Base-by-base conservation (phyloP, 2,113 vertebrate species). In the Oncorhynchus nerka region DNA sequence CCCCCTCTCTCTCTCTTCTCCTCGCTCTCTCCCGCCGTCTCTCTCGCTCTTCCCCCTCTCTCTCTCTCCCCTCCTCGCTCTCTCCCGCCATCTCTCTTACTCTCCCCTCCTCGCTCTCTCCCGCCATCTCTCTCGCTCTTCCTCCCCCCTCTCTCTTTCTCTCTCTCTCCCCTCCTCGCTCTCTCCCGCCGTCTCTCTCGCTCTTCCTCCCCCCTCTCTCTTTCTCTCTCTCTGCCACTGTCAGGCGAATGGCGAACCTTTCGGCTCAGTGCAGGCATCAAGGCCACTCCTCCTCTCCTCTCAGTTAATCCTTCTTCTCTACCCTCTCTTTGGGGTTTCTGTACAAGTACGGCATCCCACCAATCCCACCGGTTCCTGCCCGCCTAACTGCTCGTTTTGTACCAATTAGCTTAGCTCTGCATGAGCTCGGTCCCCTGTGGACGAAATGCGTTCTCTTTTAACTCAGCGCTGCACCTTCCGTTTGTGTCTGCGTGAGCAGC, bases 351-450 rank as follows among this genome's bases (percentile, higher is more conserved):
- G 67, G 65, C 30, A 71, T 4, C 55, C 15, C 67, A 30, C 34
- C 13, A 24, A 48, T 39, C 71, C 71, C 19, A 49, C 75, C 62
- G 49, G 61, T 69, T 74, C 67, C 75, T n/a, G 68, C 30, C n/a
- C 20, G 65, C 26, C 73, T 78, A 71, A 75, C 76, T 34, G 26
- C 68, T 72, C 76, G 49, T 78, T 78, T 78, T 78, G 75, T 82
- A 78, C 72, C 80, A 78, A 77, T 81, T 81, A 81, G 75, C 75
- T 70, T 70, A 26, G 49, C 71, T 74, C 79, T 48, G 71, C 73
- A 78, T 75, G 80, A 75, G 62, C 67, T 82, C 69, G 45, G 13
- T 67, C 26, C 76, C 76, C 73, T 39, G 59, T 67, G 62, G 51
- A 11, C 1, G 19, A 32, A 8, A 64, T 32, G 15, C 24, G 6